phyloP scores from a whole-genome alignment of 2,888 invertebrate species.

The Perizoma flavofasciatum region DNA sequence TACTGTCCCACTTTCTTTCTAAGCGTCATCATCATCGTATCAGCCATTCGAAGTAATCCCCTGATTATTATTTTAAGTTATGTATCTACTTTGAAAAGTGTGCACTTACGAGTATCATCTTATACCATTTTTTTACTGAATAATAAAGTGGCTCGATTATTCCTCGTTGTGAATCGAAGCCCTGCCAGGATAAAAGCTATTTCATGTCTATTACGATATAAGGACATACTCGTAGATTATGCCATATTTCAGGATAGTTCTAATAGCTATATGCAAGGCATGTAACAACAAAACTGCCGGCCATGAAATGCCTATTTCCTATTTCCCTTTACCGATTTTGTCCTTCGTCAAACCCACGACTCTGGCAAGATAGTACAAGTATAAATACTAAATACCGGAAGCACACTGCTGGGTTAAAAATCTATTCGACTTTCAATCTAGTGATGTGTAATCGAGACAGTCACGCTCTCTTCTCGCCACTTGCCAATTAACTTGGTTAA shows the following conservation, averaged over 20 bases:
- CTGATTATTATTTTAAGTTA: too few species aligned
- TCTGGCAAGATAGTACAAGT: too few species aligned
- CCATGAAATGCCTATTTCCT: too few species aligned
- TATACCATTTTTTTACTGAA: too few species aligned
- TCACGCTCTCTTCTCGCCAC: conserved; percentile 67
- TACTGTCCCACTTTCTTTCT: conserved; percentile 6
- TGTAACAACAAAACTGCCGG: too few species aligned
- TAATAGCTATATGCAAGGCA: too few species aligned
- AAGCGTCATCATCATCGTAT: background rate
- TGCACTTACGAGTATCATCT: background rate
- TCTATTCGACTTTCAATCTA: conserved; percentile 42
- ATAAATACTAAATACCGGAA: conserved; percentile 5
- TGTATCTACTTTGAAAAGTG: too few species aligned
- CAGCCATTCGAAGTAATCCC: too few species aligned
- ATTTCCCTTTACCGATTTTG: too few species aligned
- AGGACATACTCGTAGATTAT: too few species aligned
- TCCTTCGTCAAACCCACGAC: too few species aligned
- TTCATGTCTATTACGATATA: background rate
- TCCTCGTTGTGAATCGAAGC: background rate
- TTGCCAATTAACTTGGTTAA: conserved; percentile 62
- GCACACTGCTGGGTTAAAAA: background rate
- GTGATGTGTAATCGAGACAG: conserved; percentile 39
- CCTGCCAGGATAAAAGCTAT: conserved; percentile 6
- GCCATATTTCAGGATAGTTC: too few species aligned
- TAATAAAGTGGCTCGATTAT: background rate